These are phyloP conservation scores for Rhynchophorus ferrugineus DNA, from an alignment of 1,140 invertebrate species.

Conservation along the genomic window DNA sequence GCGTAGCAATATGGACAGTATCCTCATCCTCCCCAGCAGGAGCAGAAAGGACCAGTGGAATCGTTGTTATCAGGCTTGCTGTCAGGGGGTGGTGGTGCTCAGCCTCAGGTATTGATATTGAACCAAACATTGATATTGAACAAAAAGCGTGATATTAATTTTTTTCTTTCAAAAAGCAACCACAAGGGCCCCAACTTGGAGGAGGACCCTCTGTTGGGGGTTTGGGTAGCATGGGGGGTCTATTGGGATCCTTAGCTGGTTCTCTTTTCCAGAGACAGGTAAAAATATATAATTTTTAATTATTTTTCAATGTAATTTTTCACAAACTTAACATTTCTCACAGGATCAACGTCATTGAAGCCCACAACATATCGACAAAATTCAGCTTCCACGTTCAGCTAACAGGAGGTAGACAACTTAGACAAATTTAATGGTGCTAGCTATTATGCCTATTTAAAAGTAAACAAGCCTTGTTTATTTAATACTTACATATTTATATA, in stretches of 20 bases:
- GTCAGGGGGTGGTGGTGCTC: slow-evolving; percentile 8
- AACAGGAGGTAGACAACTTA: too few relatives aligned
- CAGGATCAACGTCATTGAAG: too few relatives aligned
- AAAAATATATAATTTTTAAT: slow-evolving; percentile 5
- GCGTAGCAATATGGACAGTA: slow-evolving; percentile 32
- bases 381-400: too few relatives aligned
- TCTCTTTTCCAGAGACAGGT: slow-evolving; percentile 24
- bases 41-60: slow-evolving; percentile 23
- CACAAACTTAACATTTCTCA: too few relatives aligned
- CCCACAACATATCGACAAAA: too few relatives aligned
- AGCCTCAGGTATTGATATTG: slow-evolving; percentile 22
- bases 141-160: not conserved
- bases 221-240: slow-evolving; percentile 32
- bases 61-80: slow-evolving; percentile 22
- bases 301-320: too few relatives aligned
- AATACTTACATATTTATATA: too few relatives aligned
- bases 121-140: too few relatives aligned
- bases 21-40: slow-evolving; percentile 26
- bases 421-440: too few relatives aligned
- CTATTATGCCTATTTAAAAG: too few relatives aligned
- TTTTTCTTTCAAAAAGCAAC: slow-evolving; percentile 18
- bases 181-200: slow-evolving; percentile 28
- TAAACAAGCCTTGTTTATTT: too few relatives aligned
- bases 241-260: slow-evolving; percentile 30
- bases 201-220: slow-evolving; percentile 34